Evolutionary conservation across 2,888 invertebrate species (phyloP), one percentile per base, ranked within the genome.

Genomic region (Tetragonisca angustula): DNA sequence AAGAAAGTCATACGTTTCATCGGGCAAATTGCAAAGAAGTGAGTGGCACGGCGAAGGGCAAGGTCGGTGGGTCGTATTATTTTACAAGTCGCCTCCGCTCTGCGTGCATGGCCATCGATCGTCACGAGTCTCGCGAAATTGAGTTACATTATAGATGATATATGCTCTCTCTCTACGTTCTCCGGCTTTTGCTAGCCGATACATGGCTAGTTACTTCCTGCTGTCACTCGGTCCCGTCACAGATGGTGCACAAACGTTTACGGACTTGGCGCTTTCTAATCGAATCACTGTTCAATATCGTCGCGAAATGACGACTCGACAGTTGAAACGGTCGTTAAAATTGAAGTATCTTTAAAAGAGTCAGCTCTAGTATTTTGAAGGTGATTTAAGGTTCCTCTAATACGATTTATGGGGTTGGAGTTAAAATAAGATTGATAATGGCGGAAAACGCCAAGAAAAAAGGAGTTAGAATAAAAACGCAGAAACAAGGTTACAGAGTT

Each of bases 91-190:
- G n/a, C 62, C 61, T 36, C 68, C 50, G 9, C 54, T 56, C n/a
- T 52, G 71, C 72, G 67, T 79, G 71, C 80, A 80, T 77, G 88
- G 85, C 77, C 85, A 79, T 91, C 89, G 89, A 91, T 89, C 88
- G 87, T 65, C 36, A 27, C 65, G n/a, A 64, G 43, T 67, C 43
- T 52, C 62, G 79, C 75, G 87, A 89, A 91, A 92, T 92, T 90
- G 88, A 91, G 89, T 88, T 92, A 90, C 91, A 91, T 92, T 92
- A 91, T 91, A 87, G 88, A 93, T 91, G 91, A 90, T 83, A 74
- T 81, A 24, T 77, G 62, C 43, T 64, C 59, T n/a, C 59, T n/a
- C 36, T 36, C 36, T 36, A 52, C 36, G 72, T 62, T 78, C 78
- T 54, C 54, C 59, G 59, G 36, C 36, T 52, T 52, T 61, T 74